Percentiles rank a stretch among this genome's conserved stretches.
Evolutionary conservation across 2,888 invertebrate genomes (phyloP).

Genomic region (Ecliptopera silaceata): DNA sequence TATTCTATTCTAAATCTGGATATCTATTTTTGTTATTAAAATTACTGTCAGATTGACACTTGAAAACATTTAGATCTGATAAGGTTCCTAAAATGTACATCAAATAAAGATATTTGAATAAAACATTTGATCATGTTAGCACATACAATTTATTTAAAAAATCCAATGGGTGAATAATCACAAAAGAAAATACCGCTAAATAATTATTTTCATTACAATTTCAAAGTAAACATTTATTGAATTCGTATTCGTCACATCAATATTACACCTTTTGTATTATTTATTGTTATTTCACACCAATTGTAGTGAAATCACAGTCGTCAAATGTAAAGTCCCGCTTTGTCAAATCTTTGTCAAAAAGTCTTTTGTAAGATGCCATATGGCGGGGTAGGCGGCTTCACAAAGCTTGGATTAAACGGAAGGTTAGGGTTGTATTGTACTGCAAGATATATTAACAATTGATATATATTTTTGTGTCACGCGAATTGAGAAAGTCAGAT

Average conservation of each 20-base stretch:
- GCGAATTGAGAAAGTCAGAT: too few relatives aligned
- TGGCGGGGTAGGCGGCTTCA: slow-evolving; percentile 52
- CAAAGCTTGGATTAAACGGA: slow-evolving; percentile 69
- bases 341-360: slow-evolving; percentile 57
- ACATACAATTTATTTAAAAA: too few relatives aligned
- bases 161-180: not conserved
- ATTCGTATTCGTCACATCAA: slow-evolving; percentile 44
- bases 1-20: too few relatives aligned
- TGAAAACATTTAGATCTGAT: too few relatives aligned
- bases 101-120: too few relatives aligned
- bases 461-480: too few relatives aligned
- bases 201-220: not conserved
- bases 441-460: slow-evolving; percentile 1
- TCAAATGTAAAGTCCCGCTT: slow-evolving; percentile 63
- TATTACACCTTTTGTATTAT: slow-evolving; percentile 47
- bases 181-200: not conserved
- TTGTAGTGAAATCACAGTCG: slow-evolving; percentile 66
- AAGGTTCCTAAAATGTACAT: too few relatives aligned
- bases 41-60: too few relatives aligned
- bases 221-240: slow-evolving; percentile 38
- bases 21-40: too few relatives aligned
- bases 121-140: too few relatives aligned
- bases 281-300: slow-evolving; percentile 66
- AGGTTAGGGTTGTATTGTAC: slow-evolving; percentile 29
- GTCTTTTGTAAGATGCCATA: slow-evolving; percentile 74